These are phyloP conservation scores for Spheniscus mendiculus DNA, from an alignment of 2,113 vertebrate genomes.

Conservation along the genomic window DNA sequence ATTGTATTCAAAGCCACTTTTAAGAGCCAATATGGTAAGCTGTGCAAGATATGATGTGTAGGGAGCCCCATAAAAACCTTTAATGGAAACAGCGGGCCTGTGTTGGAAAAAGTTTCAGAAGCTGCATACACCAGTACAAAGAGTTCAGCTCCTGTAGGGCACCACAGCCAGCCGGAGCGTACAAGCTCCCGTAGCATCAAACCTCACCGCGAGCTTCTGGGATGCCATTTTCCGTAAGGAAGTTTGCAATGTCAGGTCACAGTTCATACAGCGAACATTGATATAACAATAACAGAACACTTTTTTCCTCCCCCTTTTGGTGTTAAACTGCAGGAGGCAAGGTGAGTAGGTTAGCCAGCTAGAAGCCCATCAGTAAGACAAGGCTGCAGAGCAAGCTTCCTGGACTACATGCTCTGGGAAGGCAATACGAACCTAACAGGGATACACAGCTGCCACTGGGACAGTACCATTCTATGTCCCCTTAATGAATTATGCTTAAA, in stretches of 20 bases:
- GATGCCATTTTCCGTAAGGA: rapidly evolving
- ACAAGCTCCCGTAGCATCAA: background rate
- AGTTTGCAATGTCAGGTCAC: background rate
- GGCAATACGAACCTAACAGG: background rate
- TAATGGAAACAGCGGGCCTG: slow-evolving; percentile 54
- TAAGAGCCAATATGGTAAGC: slow-evolving; percentile 16
- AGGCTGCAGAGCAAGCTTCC: background rate
- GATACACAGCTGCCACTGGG: rapidly evolving
- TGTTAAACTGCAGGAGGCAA: background rate
- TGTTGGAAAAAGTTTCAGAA: slow-evolving; percentile 24
- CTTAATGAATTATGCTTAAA: background rate
- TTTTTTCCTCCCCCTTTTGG: background rate
- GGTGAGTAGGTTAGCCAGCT: background rate
- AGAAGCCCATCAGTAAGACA: background rate
- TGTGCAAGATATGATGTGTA: slow-evolving; percentile 56
- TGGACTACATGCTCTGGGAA: rapidly evolving
- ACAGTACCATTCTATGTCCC: background rate
- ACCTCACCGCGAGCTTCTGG: rapidly evolving
- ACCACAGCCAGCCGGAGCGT: background rate
- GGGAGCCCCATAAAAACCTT: slow-evolving; percentile 70
- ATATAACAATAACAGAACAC: too few species aligned
- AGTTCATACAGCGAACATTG: background rate
- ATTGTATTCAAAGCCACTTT: slow-evolving; percentile 58
- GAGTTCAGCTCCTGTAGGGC: background rate
- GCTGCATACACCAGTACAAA: background rate